These are phyloP conservation scores for Tetramorium bicarinatum DNA, from an alignment of 2,888 invertebrate species.

Conservation along the genomic window DNA sequence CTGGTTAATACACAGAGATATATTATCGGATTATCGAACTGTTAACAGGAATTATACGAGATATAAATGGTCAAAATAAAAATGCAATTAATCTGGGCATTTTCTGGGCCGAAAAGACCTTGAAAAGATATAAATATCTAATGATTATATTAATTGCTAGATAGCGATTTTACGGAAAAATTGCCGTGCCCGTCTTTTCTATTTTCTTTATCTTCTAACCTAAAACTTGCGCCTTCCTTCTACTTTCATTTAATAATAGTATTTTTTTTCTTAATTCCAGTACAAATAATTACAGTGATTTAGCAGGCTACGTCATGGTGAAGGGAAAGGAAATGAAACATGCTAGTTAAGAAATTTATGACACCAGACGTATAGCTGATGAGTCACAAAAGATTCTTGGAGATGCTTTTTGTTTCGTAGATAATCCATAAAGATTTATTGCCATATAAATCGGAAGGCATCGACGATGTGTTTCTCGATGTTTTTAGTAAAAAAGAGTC, in stretches of 20 bases:
- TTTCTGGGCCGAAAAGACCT: not conserved
- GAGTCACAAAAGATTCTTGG: not conserved
- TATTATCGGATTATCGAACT: not conserved
- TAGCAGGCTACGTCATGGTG: not conserved
- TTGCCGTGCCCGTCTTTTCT: not conserved
- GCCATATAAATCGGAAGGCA: not conserved
- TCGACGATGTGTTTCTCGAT: not conserved
- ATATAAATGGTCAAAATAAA: not conserved
- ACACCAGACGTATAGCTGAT: not conserved
- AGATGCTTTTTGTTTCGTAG: not conserved
- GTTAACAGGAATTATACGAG: not conserved
- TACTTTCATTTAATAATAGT: not conserved
- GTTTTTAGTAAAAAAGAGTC: not conserved
- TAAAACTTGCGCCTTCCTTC: not conserved
- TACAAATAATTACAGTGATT: not conserved
- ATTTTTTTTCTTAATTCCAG: not conserved
- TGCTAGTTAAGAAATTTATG: conserved; percentile 14
- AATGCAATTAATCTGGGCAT: not conserved
- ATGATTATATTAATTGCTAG: not conserved
- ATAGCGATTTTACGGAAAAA: not conserved
- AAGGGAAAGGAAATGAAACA: not conserved
- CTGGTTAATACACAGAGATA: not conserved
- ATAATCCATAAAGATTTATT: conserved; percentile 16
- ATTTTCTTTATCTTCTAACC: not conserved
- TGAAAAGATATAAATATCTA: not conserved